A percentile compares a stretch with the other conserved stretches of the same genome.
Conservation (phyloP, 2,888 invertebrate species). For the Quadroppia sp. region DNA sequence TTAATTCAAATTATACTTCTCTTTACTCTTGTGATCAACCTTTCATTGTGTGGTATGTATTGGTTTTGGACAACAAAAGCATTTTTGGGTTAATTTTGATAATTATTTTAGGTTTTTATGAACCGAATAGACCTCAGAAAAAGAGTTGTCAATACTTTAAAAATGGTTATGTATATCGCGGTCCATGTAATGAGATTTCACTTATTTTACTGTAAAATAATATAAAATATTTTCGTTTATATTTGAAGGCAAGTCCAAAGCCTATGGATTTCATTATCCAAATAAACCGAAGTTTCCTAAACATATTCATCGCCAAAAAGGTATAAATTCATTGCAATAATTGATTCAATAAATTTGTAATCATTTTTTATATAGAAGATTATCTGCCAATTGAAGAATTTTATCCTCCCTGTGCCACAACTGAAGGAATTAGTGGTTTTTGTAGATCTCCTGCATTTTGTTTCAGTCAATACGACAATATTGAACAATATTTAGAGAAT, state of each 20-base stretch:
- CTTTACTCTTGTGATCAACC: not conserved
- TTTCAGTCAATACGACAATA: constrained; percentile 40
- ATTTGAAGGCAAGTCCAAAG: no score
- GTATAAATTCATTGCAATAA: not conserved
- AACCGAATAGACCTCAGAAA: not conserved
- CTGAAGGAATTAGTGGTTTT: constrained; percentile 40
- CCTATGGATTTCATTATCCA: no score
- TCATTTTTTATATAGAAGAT: no score
- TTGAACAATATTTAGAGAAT: constrained; percentile 39
- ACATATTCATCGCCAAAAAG: not conserved
- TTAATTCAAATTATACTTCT: not conserved
- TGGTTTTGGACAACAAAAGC: not conserved
- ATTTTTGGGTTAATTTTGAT: not conserved
- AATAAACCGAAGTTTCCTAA: no score
- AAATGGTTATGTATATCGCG: constrained; percentile 7
- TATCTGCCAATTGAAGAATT: not conserved
- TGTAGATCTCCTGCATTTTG: constrained; percentile 41
- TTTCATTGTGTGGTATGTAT: not conserved
- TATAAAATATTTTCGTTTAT: no score
- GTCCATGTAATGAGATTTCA: constrained; percentile 4
- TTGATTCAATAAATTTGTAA: no score
- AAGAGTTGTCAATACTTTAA: constrained; percentile 5
- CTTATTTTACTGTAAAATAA: no score
- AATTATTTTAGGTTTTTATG: not conserved
- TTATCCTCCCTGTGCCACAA: constrained; percentile 38